phyloP scores from a whole-genome alignment of 1,140 invertebrate genomes.

The Tribolium madens region DNA sequence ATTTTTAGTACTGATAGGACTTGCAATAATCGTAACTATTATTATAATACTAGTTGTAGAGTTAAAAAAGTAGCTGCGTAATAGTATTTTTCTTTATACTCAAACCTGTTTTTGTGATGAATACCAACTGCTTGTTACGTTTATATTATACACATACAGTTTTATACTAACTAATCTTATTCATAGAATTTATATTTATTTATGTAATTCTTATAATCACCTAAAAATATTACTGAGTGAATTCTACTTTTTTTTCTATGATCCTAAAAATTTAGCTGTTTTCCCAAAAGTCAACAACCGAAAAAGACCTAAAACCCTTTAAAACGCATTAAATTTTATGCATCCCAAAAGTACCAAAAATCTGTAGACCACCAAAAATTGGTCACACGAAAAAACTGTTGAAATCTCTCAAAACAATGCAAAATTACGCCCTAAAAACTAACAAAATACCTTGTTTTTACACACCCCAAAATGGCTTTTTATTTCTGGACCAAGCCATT shows the following conservation, averaged over 20 bases:
- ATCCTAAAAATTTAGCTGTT: no score
- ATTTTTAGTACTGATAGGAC: constrained; percentile 74
- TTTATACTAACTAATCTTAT: constrained; percentile 19
- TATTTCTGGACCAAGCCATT: no score
- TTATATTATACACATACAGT: constrained; percentile 5
- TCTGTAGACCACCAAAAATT: no score
- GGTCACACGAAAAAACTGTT: no score
- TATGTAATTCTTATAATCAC: not conserved
- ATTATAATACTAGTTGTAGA: constrained; percentile 74
- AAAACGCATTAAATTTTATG: no score
- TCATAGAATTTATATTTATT: constrained; percentile 30
- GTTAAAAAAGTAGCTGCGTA: constrained; percentile 65
- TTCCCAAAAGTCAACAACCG: no score
- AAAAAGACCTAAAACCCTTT: no score
- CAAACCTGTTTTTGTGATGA: not conserved
- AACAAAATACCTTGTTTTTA: no score
- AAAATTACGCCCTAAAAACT: no score
- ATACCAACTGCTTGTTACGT: constrained; percentile 3
- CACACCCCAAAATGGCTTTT: no score
- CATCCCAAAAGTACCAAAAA: no score
- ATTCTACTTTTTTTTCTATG: not conserved
- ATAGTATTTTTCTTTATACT: not conserved
- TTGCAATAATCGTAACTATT: constrained; percentile 75
- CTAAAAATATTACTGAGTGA: not conserved
- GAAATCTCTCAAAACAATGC: no score